phyloP scores from a whole-genome alignment of 2,888 invertebrate genomes.

The Byasa hedistus region DNA sequence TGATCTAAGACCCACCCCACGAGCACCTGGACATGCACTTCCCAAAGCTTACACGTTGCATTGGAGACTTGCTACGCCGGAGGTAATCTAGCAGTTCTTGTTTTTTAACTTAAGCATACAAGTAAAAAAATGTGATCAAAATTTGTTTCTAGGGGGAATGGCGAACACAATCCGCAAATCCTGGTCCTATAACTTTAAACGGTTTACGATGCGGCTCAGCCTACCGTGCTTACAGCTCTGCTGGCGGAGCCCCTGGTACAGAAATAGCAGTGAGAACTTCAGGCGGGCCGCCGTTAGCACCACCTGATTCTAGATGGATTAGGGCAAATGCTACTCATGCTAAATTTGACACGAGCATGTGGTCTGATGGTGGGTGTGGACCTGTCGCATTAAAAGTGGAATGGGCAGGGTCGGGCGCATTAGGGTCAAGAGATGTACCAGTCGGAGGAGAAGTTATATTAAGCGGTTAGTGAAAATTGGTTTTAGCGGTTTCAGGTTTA shows the following conservation, averaged over 20 bases:
- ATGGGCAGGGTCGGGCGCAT: slow-evolving; percentile 78
- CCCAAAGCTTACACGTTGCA: slow-evolving; percentile 83
- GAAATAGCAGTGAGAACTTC: slow-evolving; percentile 89
- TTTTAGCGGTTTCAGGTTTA: not conserved
- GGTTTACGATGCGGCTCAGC: slow-evolving; percentile 90
- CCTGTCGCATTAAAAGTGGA: slow-evolving; percentile 89
- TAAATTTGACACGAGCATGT: slow-evolving; percentile 87
- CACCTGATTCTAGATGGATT: slow-evolving; percentile 87
- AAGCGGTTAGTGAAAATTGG: slow-evolving; percentile 51
- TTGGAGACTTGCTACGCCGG: slow-evolving; percentile 84
- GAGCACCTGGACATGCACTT: slow-evolving; percentile 66
- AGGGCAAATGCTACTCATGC: slow-evolving; percentile 89
- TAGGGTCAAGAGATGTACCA: slow-evolving; percentile 70
- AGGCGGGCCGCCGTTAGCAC: slow-evolving; percentile 82
- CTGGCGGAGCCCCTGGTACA: slow-evolving; percentile 88
- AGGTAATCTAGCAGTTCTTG: slow-evolving; percentile 76
- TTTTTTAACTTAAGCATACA: slow-evolving; percentile 32
- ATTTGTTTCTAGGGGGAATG: slow-evolving; percentile 80
- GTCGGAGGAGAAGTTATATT: slow-evolving; percentile 71
- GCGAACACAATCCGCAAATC: slow-evolving; percentile 77
- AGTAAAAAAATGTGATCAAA: not conserved
- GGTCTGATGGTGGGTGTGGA: slow-evolving; percentile 92
- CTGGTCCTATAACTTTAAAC: slow-evolving; percentile 80
- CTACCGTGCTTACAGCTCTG: slow-evolving; percentile 89
- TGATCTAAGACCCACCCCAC: slow-evolving; percentile 60